Evolutionary conservation across 2,888 invertebrate genomes (phyloP).

Genomic region (Aporophyla nigra): DNA sequence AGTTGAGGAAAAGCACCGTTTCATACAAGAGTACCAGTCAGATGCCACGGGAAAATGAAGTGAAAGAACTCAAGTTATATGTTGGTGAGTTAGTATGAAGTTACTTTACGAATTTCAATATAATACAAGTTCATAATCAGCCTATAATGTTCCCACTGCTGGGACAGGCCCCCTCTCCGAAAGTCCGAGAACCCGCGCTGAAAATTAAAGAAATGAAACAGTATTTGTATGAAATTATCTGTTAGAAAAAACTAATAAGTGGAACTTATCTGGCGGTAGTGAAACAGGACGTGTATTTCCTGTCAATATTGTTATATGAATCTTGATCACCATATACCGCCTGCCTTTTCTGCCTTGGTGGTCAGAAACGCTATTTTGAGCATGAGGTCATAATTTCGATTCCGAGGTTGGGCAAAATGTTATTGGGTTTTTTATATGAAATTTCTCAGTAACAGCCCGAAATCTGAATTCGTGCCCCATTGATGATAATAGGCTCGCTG

Average conservation of each 20-base stretch:
- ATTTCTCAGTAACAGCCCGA: neutral
- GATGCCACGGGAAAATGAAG: constrained; percentile 98
- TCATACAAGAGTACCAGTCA: constrained; percentile 98
- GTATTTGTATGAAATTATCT: neutral
- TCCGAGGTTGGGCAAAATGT: too few species aligned
- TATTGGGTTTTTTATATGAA: too few species aligned
- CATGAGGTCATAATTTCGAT: too few species aligned
- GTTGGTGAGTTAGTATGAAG: constrained; percentile 93
- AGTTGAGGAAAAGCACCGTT: constrained; percentile 97
- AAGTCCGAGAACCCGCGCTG: too few species aligned
- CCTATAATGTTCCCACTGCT: too few species aligned
- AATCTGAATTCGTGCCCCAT: neutral
- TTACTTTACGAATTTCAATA: neutral
- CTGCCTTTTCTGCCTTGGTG: neutral
- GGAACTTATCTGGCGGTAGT: neutral
- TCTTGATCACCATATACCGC: neutral
- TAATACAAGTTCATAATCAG: neutral
- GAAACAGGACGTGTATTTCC: neutral
- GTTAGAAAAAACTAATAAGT: neutral
- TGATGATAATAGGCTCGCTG: neutral
- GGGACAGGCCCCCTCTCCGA: too few species aligned
- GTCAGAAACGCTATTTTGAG: too few species aligned
- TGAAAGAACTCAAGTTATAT: constrained; percentile 97
- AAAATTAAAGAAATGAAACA: neutral
- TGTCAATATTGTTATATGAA: neutral